Evolutionary conservation across 2,797 vertebrate species (phyloP), one percentile per base, ranked within the genome.

Genomic region (Gadopsis bispinosus): DNA sequence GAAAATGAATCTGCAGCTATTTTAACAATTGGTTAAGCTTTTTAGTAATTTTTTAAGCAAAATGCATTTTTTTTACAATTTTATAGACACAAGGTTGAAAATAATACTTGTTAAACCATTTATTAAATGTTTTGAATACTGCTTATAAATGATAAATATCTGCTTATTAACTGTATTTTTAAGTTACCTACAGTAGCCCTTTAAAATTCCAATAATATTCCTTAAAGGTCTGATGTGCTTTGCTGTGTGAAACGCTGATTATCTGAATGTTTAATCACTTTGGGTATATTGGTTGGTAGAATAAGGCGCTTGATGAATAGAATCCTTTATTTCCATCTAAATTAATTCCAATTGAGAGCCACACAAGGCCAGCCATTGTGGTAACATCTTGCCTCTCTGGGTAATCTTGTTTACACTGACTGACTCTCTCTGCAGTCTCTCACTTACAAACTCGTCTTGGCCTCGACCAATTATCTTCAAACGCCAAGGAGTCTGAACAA

Each of bases 321-420:
- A 66, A 51, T 31, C 63, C 69, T 87, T 82, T 83, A 71, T 88
- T 62, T 63, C 39, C n/a, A 50, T 62, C 50, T 65, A 22, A 59
- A 83, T 69, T 47, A 16, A 62, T 75, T 72, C 33, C 33, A 63
- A 12, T 16, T 31, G 62, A 70, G 61, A 73, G 48, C 53, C 54
- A 67, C 79, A 79, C 83, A 88, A 77, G 45, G 71, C 66, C 29
- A 0, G 26, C 17, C 55, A 37, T 78, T 82, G 83, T 80, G 69
- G 13, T 63, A 70, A 69, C 67, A 19, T 87, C 72, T 81, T 35
- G 67, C 45, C 59, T 81, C 62, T 70, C 47, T 65, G 53, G 7
- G 31, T 83, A 63, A 77, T 83, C 77, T 66, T 84, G 77, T 87
- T 90, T 62, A 59, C 65, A 45, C 70, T 73, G 61, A 63, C 60